Evolutionary conservation across 2,797 vertebrate species (phyloP), one percentile per base, ranked within the genome.

Genomic region (Pterois miles): DNA sequence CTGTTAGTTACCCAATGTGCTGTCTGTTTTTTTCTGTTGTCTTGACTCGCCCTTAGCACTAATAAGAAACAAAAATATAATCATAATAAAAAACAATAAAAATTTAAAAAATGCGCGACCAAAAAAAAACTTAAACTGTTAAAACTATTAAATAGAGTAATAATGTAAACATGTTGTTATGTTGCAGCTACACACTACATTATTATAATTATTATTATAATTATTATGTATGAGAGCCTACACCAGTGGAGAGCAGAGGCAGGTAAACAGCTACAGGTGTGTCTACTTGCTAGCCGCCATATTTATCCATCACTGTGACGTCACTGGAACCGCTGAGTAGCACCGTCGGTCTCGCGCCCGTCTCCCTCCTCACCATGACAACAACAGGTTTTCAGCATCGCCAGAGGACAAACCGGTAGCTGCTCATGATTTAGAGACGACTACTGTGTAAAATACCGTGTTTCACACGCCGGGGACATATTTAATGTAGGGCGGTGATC

Each of bases 281-380:
- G 50, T 64, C 2, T 1, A 40, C 57, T 31, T 14, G n/a, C 65
- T 2, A 27, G 23, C 8, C 59, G 43, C 57, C 72, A 73, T 77
- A 1, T 84, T 40, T 69, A 36, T 53, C 33, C 65, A 48, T 66
- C 22, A 0, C 0, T 5, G 64, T 95, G 89, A 94, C 93, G 92
- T 94, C 91, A 91, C 18, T 4, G 4, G 3, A 10, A 46, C 27
- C 8, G 60, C 63, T n/a, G 56, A 50, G 68, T 67, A 57, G 64
- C 58, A 29, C 54, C 9, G 9, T 9, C 13, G 22, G 25, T 71
- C 85, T 65, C 78, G 40, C 62, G 81, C n/a, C 59, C 57, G 36
- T 59, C 78, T 58, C 75, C 62, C 48, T 2, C 81, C 63, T 93
- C 87, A 90, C 90, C 85, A 88, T 92, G 90, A 91, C 91, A 91